Conservation (phyloP, 2,888 invertebrate genomes). For the Formica aserva region DNA sequence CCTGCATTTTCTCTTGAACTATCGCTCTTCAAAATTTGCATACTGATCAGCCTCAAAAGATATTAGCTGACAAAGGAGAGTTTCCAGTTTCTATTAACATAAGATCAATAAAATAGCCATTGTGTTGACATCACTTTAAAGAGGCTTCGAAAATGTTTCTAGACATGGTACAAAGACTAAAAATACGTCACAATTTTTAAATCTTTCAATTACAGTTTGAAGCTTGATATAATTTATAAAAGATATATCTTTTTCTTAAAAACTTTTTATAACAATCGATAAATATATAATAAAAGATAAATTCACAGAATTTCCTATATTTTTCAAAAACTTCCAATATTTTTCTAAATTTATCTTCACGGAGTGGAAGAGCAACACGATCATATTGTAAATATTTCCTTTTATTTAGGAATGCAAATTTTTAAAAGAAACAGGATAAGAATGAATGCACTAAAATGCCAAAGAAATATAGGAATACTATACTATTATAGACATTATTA, state of each 20-base stretch:
- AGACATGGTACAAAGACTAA: background rate
- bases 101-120: background rate
- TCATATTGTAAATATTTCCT: conserved; percentile 20
- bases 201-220: background rate
- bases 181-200: background rate
- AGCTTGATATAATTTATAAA: background rate
- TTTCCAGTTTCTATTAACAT: background rate
- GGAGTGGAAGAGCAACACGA: background rate
- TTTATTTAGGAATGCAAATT: background rate
- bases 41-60: background rate
- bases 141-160: background rate
- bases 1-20: background rate
- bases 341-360: conserved; percentile 19
- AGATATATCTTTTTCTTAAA: conserved; percentile 1
- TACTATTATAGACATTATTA: background rate
- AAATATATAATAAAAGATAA: background rate
- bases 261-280: background rate
- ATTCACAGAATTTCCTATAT: conserved; percentile 6
- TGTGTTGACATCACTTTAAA: background rate
- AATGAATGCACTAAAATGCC: background rate
- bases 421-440: background rate
- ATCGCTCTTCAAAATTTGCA: background rate
- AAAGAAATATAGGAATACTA: background rate
- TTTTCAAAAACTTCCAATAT: conserved; percentile 9
- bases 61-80: background rate